Base-by-base conservation (phyloP, 2,888 invertebrate genomes). In the Thalpophila matura region DNA sequence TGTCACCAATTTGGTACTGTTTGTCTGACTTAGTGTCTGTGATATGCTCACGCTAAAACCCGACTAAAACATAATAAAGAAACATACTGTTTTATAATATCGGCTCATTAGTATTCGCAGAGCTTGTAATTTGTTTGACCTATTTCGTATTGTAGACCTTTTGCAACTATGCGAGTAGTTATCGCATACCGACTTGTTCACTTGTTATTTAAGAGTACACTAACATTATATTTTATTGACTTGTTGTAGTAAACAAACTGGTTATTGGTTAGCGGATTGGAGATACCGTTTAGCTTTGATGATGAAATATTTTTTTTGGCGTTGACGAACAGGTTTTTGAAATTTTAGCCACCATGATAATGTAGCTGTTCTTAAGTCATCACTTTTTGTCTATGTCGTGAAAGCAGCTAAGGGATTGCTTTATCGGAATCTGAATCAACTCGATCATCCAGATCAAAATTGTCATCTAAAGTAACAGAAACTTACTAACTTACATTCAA, bases 71-170 rank as follows among this genome's bases (percentile, higher is more conserved):
- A 72, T 73, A 72, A 62, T 47, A 54, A 67, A 64, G 60, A 53
- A 49, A 37, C 27, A n/a, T 55, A 54, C 54, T 53, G 59, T 69
- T 73, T 62, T 50, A n/a, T n/a, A 56, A 55, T 55, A 47, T 51
- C 43, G 63, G 60, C 68, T 75, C 57, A 72, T 83, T 75, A 75
- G 67, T 75, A 83, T 81, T 76, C 69, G 53, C 65, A 65, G 63
- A 58, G 65, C 60, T 66, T 72, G 70, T 70, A 71, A 72, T 79
- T 78, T 66, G 68, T 76, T 65, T 83, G 80, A 78, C 84, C 82
- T 63, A 84, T 81, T 80, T 82, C n/a, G 45, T 51, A 40, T 72
- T 62, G 60, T 71, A 66, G 71, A 76, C 73, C 78, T 80, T 81
- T 72, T 76, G 60, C 67, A 78, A 76, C 69, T 63, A 70, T 72